Base-by-base conservation (phyloP, 2,888 invertebrate genomes). In the Sinotaia quadrata region DNA sequence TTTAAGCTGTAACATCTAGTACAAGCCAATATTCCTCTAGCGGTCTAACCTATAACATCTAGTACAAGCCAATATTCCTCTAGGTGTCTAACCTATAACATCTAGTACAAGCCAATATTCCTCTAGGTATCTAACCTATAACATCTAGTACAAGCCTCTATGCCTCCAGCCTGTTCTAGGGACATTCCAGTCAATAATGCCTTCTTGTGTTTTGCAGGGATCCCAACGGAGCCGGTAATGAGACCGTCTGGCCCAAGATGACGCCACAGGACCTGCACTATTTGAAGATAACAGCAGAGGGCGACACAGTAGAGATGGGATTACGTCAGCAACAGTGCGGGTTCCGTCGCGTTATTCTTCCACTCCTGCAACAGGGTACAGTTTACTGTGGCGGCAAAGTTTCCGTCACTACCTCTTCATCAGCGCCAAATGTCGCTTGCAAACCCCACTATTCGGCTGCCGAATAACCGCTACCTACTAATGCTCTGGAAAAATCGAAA, bases 261-360 rank as follows among this genome's bases (percentile, higher is more conserved):
- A 72, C 71, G 2, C 8, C 18, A 2, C 27, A 54, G 4, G 61
- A 63, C 0, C 73, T 77, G 34, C 61, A 72, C n/a, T 75, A 75
- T 57, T 69, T 77, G 29, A 68, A 71, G 27, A 72, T 78, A 36
- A 65, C 72, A 10, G 67, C 41, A 15, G 54, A 67, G 8, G 65
- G 49, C 2, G 66, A 68, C 29, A 60, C 54, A 12, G 69, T 71
- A 10, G 52, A 68, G 27, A 58, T 69, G 33, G 81, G 80, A 8
- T 77, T 77, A 15, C 67, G 81, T 7, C 69, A 74, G 36, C 68
- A 73, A 10, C 71, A 77, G 52, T 82, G 82, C 68, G 54, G 73
- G 8, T 82, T 80, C 59, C 81, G 80, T 77, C 41, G 59, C 1
- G 68, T 68, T 24, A 61, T 78, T 10, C 71, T 78, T 34, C 81